Base-by-base conservation (phyloP, 2,113 vertebrate species). In the Alethe diademata region DNA sequence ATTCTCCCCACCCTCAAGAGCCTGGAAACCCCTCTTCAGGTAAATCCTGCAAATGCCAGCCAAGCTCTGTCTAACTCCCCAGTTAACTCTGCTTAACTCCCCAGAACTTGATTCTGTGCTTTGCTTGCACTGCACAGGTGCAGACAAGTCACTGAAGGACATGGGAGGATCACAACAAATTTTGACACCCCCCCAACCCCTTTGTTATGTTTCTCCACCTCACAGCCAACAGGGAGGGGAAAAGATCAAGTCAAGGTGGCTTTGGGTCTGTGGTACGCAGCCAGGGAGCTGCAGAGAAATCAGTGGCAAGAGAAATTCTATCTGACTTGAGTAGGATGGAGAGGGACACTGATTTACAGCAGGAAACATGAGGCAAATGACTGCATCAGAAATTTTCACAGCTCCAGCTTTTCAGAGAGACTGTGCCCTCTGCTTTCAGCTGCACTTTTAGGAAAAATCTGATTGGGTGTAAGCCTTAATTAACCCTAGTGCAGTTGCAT, bases 161-260 rank as follows among this genome's bases (percentile, higher is more conserved):
- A 17, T 53, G 43, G 60, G 35, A 74, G 40, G 71, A 81, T 19
- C 40, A 51, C 36, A 82, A 8, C 11, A 38, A n/a, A 47, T 78
- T 87, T 61, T 87, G 14, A 43, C 5, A 23, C 1, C 2, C 4
- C 0, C 51, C 50, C 4, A 12, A 9, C 0, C 5, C 9, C 8
- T 85, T 90, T 86, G 28, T 71, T 88, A 33, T 18, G 3, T 54
- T 90, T 88, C 50, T 78, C 38, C 42, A 70, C 15, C 20, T 80
- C 14, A 11, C 9, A 50, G n/a, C 6, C 31, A 74, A 66, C 14
- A 74, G 31, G 22, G 33, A 19, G 15, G 29, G 5, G 12, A 25
- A 66, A 61, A 54, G 50, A 19, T 38, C 35, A 78, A 82, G 36
- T 57, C 62, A 54, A n/a, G n/a, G 36, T 62, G 29, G 23, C 16